Evolutionary conservation across 2,797 vertebrate genomes (phyloP).

Genomic region (Clarias platycephalus): DNA sequence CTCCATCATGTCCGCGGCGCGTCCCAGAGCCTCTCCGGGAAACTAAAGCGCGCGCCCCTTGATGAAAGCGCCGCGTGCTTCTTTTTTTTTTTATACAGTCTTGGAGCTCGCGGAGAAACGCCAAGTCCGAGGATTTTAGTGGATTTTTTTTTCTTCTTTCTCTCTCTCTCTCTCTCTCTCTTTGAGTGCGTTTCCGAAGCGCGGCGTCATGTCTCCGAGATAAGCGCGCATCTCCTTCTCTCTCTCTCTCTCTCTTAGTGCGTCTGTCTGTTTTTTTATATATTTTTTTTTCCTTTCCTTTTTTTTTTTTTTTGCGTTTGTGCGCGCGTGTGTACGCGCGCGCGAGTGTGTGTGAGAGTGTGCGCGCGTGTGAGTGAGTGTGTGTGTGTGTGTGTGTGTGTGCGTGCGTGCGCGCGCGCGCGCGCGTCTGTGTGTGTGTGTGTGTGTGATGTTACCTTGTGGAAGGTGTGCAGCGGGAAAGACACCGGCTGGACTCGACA

Average conservation of each 20-base stretch:
- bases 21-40: slow-evolving; percentile 56
- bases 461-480: slow-evolving; percentile 82
- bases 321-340: not conserved
- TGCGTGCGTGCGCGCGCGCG: not conserved
- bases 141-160: slow-evolving; percentile 47
- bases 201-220: slow-evolving; percentile 60
- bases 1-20: slow-evolving; percentile 51
- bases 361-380: slow-evolving; percentile 68
- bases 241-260: slow-evolving; percentile 6
- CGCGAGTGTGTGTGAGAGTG: not conserved
- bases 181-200: slow-evolving; percentile 47
- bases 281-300: too few relatives aligned
- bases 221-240: slow-evolving; percentile 48
- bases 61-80: slow-evolving; percentile 38
- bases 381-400: not conserved
- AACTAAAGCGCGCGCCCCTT: slow-evolving; percentile 37
- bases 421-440: not conserved
- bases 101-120: slow-evolving; percentile 36
- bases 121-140: slow-evolving; percentile 17
- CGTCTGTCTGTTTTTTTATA: not conserved
- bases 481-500: slow-evolving; percentile 78
- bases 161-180: too few relatives aligned
- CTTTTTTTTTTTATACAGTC: slow-evolving; percentile 9
- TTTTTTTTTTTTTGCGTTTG: too few relatives aligned
- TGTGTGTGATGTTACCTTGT: slow-evolving; percentile 78